phyloP scores from a whole-genome alignment of 2,888 invertebrate species.

The Cryptocephalus moraei region DNA sequence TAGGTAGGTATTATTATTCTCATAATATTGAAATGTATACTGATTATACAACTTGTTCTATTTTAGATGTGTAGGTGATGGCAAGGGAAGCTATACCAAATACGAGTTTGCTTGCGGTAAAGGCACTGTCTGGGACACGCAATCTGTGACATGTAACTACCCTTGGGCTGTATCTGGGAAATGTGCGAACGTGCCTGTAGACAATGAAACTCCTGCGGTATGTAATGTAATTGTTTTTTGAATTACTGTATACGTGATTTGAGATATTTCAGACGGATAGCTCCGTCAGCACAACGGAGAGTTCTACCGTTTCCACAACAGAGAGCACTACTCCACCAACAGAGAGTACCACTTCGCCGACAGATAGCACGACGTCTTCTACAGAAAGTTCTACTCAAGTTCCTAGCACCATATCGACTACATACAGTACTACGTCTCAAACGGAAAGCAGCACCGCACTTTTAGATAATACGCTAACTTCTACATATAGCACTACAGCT shows the following conservation, averaged over 20 bases:
- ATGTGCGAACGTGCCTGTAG: conserved; percentile 5
- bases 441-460: conserved; percentile 1
- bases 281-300: background rate
- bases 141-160: conserved; percentile 53
- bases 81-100: conserved; percentile 43
- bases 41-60: conserved; percentile 4
- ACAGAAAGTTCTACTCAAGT: background rate
- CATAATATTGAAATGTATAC: no score
- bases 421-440: conserved; percentile 3
- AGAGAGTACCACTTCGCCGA: conserved; percentile 10
- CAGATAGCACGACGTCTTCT: conserved; percentile 9
- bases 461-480: conserved; percentile 5
- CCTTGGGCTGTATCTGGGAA: conserved; percentile 43
- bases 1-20: conserved; percentile 15
- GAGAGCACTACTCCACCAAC: conserved; percentile 5
- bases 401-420: conserved; percentile 2
- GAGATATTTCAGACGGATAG: background rate
- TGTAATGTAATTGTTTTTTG: background rate
- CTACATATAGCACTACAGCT: conserved; percentile 8
- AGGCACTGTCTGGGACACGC: conserved; percentile 64
- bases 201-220: conserved; percentile 3
- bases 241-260: no score
- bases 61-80: conserved; percentile 54
- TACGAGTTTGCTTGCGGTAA: conserved; percentile 57
- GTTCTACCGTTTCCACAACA: background rate